phyloP scores from a whole-genome alignment of 2,113 vertebrate species.

The Dromas ardeola region DNA sequence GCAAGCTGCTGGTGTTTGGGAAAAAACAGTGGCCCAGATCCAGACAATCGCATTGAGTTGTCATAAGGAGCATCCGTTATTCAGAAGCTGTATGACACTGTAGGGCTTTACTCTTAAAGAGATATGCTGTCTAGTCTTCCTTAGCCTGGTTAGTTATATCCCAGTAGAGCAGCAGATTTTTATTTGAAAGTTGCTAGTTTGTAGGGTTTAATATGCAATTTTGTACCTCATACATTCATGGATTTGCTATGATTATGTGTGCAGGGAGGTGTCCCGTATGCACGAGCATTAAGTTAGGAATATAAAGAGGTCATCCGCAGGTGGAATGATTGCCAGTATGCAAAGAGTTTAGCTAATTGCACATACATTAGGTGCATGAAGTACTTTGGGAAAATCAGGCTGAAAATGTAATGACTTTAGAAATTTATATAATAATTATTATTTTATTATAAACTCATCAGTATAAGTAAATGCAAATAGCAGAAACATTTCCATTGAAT shows the following conservation, averaged over 20 bases:
- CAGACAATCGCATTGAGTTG: background rate
- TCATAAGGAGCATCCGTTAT: background rate
- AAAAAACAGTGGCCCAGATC: background rate
- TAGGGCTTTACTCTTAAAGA: background rate
- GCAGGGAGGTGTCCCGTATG: background rate
- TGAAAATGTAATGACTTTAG: background rate
- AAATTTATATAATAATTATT: background rate
- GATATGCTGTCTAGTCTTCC: background rate
- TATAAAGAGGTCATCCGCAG: background rate
- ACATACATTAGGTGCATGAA: background rate
- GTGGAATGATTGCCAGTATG: background rate
- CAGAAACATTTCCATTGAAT: background rate
- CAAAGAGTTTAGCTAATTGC: background rate
- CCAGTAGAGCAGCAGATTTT: background rate
- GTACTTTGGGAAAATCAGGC: background rate
- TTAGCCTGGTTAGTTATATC: background rate
- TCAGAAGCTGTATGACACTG: background rate
- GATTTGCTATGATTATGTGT: background rate
- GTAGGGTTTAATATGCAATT: background rate
- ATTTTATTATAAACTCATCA: background rate
- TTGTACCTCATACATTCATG: background rate
- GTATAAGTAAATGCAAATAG: background rate
- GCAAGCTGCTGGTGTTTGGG: background rate
- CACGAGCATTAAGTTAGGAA: background rate
- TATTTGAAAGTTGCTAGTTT: background rate